These are phyloP conservation scores for Seira ritae DNA, from an alignment of 2,888 invertebrate genomes.

Conservation along the genomic window DNA sequence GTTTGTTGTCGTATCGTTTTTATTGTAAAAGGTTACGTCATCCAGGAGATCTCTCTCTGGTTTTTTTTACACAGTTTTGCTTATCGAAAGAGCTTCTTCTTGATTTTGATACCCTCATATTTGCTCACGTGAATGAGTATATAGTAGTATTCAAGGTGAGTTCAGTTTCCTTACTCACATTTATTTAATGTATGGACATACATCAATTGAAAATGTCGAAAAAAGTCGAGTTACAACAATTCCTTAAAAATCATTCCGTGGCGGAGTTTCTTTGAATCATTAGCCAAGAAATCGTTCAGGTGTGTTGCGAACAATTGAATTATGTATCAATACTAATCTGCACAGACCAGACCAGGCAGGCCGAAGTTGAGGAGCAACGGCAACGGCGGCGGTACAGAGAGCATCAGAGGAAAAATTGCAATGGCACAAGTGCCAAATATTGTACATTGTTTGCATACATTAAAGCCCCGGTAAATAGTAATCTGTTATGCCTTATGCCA, in stretches of 20 bases:
- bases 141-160: constrained; percentile 42
- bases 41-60: constrained; percentile 34
- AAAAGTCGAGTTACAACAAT: constrained; percentile 46
- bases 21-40: constrained; percentile 50
- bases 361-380: neutral
- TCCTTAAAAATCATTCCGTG: constrained; percentile 33
- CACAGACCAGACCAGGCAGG: neutral
- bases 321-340: constrained; percentile 16
- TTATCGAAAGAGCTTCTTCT: constrained; percentile 50
- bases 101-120: constrained; percentile 29
- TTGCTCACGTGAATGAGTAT: no score
- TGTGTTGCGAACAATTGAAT: constrained; percentile 38
- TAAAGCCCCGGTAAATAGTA: neutral
- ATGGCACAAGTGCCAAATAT: constrained; percentile 16
- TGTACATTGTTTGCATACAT: constrained; percentile 16
- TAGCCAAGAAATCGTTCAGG: constrained; percentile 55
- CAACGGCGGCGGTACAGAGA: neutral
- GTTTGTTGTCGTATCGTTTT: constrained; percentile 28
- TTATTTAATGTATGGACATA: constrained; percentile 29
- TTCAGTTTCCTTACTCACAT: constrained; percentile 24
- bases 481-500: constrained; percentile 9
- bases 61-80: constrained; percentile 24
- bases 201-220: constrained; percentile 53
- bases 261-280: constrained; percentile 59
- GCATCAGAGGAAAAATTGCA: neutral